These are phyloP conservation scores for Sceloporus tristichus DNA, from an alignment of 2,113 vertebrate genomes.

Conservation along the genomic window DNA sequence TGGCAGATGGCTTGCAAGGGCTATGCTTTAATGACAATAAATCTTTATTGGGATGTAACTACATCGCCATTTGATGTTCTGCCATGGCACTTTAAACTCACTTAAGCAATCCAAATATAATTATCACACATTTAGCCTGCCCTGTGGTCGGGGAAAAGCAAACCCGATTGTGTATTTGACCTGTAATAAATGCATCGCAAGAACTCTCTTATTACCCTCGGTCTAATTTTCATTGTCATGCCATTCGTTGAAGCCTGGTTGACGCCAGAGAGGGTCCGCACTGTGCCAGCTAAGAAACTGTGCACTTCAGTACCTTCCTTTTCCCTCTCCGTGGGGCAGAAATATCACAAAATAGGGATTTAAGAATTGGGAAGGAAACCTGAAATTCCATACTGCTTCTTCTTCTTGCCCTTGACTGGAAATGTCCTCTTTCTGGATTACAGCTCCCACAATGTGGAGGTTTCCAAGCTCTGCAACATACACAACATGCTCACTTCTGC, in stretches of 20 bases:
- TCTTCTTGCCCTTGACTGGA: too few species aligned
- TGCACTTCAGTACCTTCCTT: background rate
- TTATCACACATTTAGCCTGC: constrained; percentile 39
- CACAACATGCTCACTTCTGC: too few species aligned
- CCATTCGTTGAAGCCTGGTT: constrained; percentile 6
- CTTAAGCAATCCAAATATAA: constrained; percentile 49
- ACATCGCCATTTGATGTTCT: constrained; percentile 53
- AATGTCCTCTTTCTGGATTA: too few species aligned
- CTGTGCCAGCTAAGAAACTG: background rate
- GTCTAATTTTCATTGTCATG: constrained; percentile 24
- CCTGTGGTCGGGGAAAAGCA: constrained; percentile 39
- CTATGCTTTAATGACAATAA: constrained; percentile 46
- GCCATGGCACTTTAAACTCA: constrained; percentile 39
- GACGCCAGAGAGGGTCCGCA: background rate
- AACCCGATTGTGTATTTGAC: constrained; percentile 25
- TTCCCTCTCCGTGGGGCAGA: background rate
- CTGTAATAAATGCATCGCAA: constrained; percentile 30
- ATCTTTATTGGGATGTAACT: constrained; percentile 49
- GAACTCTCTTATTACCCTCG: background rate
- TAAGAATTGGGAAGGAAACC: background rate
- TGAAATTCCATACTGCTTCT: background rate
- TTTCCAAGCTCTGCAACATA: too few species aligned
- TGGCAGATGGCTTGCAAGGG: constrained; percentile 39
- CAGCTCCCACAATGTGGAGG: too few species aligned
- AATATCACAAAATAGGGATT: background rate